Conservation (phyloP, 1,140 invertebrate genomes). For the Helicorthomorpha holstii region DNA sequence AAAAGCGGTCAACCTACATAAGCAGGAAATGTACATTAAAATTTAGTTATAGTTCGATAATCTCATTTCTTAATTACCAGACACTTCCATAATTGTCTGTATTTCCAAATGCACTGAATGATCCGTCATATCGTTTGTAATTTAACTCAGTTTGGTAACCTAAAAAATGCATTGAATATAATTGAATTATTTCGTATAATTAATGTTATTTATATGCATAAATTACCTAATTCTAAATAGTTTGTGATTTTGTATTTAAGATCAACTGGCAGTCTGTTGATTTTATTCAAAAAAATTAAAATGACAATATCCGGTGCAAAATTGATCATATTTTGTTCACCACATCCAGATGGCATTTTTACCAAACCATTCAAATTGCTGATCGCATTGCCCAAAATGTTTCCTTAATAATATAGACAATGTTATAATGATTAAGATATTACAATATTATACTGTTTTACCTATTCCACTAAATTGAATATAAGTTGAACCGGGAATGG, state of each 20-base stretch:
- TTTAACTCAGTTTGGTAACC: slow-evolving; percentile 86
- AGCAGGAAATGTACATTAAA: background rate
- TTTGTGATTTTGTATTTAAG: slow-evolving; percentile 52
- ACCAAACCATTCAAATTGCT: slow-evolving; percentile 56
- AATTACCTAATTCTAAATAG: slow-evolving; percentile 48
- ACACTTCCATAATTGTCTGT: slow-evolving; percentile 65
- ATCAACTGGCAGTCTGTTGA: slow-evolving; percentile 38
- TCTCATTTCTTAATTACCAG: slow-evolving; percentile 47
- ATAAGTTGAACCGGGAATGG: background rate
- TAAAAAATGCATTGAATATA: background rate
- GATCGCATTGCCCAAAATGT: slow-evolving; percentile 54
- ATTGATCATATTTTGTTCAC: slow-evolving; percentile 86
- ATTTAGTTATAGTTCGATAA: background rate
- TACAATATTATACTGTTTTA: too few species aligned
- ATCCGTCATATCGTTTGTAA: slow-evolving; percentile 74
- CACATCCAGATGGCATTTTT: slow-evolving; percentile 68
- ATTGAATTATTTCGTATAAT: background rate
- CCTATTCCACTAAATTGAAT: background rate
- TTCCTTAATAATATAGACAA: slow-evolving; percentile 26
- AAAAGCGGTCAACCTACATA: slow-evolving; percentile 75
- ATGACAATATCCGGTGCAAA: slow-evolving; percentile 80
- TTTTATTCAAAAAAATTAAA: slow-evolving; percentile 48
- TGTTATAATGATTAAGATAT: background rate
- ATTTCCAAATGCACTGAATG: slow-evolving; percentile 83
- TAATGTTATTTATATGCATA: background rate